Evolutionary conservation across 2,888 invertebrate genomes (phyloP), one percentile per base, ranked within the genome.

Genomic region (Tanypteryx hageni): DNA sequence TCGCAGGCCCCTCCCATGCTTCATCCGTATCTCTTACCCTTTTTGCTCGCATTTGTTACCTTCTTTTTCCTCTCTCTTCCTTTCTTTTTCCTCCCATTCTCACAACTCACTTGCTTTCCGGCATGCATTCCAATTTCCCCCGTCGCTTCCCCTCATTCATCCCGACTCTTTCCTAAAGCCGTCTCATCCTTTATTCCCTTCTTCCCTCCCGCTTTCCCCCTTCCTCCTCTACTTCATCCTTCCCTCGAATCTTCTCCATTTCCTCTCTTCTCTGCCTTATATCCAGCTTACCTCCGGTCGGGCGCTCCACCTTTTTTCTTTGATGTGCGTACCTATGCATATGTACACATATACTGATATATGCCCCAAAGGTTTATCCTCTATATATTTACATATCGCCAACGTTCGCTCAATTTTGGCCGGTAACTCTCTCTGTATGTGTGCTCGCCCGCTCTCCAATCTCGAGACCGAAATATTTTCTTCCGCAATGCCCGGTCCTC

Each of bases 61-160:
- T 44, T 0, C 18, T 83, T 83, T 57, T 83, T 18, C 57, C 31
- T 14, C 31, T 59, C 22, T 11, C 10, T n/a, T 31, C 27, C 64
- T 18, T 16, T 18, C 18, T 7, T 59, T 31, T 27, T 44, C 68
- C 44, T 44, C 64, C 44, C 16, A 68, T 89, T 31, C 56, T 64
- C n/a, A 31, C 58, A 14, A 14, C 44, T 27, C 64, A 9, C 76
- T 56, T n/a, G 11, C 64, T 64, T 64, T 89, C 89, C 89, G 89
- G 64, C 89, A 68, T 68, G 64, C n/a, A 68, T 89, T 89, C 89
- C 89, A 89, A 89, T 89, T 89, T 89, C 89, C 89, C 64, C 31
- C 83, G 18, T 44, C 18, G 61, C 89, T 64, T 16, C 27, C 13
- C 57, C 56, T 84, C 56, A 18, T 83, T 83, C 18, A 16, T 76